Evolutionary conservation across 2,113 vertebrate species (phyloP), one percentile per base, ranked within the genome.

Genomic region (Ptychochromis oligacanthus): DNA sequence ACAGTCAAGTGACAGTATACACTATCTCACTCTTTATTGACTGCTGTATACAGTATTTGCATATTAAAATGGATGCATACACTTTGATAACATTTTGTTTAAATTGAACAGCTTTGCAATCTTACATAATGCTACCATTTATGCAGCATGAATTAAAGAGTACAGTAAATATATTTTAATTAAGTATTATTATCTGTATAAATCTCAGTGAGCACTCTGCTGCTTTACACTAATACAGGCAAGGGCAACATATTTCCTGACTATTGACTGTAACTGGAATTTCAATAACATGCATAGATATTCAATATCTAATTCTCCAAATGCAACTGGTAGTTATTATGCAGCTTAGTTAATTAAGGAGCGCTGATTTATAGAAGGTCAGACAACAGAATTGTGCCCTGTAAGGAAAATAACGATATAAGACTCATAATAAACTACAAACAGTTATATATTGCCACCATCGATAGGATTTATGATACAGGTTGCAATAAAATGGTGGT

Each of bases 351-450:
- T 91, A 89, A 92, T 93, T 91, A 85, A 88, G 70, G 82, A 80
- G 61, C 59, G 82, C 31, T 87, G 92, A 93, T 93, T 93, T 92
- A 93, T 90, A 61, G 61, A 70, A 62, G 84, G 86, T 84, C 86
- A 81, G 74, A 88, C 76, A 62, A 82, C 70, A 78, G 64, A 85
- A 67, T 67, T 36, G 72, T 83, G 74, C 85, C 87, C 89, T 87
- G 94, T 86, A 90, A 92, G 90, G 85, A 92, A 94, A 88, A 84
- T 84, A 90, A 95, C 91, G 77, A 92, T 76, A 89, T 93, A 89
- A 94, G 92, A 94, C 81, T 95, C 95, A 96, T 97, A 96, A 96
- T 96, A 96, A 96, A 97, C 95, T 95, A 95, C 95, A 90, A 88
- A 91, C 85, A 84, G 83, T 82, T 89, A 89, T 96, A 96, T 95